Conservation (phyloP, 2,113 vertebrate genomes). For the Plotosus lineatus region DNA sequence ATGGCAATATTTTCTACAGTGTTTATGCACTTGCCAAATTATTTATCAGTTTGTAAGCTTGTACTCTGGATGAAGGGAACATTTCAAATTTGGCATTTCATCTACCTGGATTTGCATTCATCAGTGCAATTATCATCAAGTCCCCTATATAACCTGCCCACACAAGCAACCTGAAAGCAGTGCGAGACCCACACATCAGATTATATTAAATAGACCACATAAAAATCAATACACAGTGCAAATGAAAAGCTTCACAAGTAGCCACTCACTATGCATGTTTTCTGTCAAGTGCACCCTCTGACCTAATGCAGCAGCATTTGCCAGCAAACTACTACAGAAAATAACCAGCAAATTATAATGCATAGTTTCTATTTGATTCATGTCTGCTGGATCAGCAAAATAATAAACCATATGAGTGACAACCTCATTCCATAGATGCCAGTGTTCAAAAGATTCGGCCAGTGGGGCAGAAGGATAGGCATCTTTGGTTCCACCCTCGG, state of each 20-base stretch:
- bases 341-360: constrained; percentile 75
- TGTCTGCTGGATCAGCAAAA: constrained; percentile 64
- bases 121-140: constrained; percentile 77
- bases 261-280: constrained; percentile 82
- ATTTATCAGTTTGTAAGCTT: constrained; percentile 17
- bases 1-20: constrained; percentile 5
- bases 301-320: constrained; percentile 70
- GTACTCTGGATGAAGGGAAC: constrained; percentile 60
- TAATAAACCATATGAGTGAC: constrained; percentile 60
- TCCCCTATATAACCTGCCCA: constrained; percentile 70
- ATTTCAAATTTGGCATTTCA: constrained; percentile 66
- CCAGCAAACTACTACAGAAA: constrained; percentile 72
- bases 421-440: constrained; percentile 20
- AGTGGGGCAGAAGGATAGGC: constrained; percentile 68
- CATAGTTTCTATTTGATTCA: constrained; percentile 65
- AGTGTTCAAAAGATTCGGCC: constrained; percentile 48
- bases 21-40: constrained; percentile 15
- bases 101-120: constrained; percentile 72
- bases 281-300: constrained; percentile 82
- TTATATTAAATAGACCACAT: constrained; percentile 75
- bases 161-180: constrained; percentile 73
- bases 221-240: constrained; percentile 81
- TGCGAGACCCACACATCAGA: constrained; percentile 75
- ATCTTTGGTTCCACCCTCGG: constrained; percentile 71
- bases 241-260: constrained; percentile 79